Base-by-base conservation (phyloP, 1,140 invertebrate genomes). In the Nebria ingens region DNA sequence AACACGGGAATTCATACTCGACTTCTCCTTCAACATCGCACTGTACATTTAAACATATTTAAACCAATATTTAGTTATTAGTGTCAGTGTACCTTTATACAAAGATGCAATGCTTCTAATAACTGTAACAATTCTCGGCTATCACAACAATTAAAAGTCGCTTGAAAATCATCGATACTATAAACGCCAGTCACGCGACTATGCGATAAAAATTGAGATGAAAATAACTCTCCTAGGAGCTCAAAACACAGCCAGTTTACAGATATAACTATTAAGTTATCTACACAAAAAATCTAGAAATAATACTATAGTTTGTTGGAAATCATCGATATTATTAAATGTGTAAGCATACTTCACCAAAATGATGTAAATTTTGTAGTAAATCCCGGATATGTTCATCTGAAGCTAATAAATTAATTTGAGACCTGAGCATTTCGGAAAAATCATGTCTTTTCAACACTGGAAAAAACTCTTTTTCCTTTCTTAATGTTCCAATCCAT, bases 1-100 rank as follows among this genome's bases (percentile, higher is more conserved):
- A 83, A 63, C 84, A 83, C 1, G 89, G 88, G 66, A 92, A 88
- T 73, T 91, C 89, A 65, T 85, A 91, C 68, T 89, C 86, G 19
- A 86, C 74, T 64, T 83, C 80, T 21, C 76, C 77, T 50, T 88
- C 86, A 21, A 83, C 78, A 56, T 89, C 86, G 68, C 83, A 87
- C 74, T 85, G 58, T 53, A 19, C 40, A 11, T 11, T 45, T 12
- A n/a, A 34, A 53, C 19, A 53, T 40, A 53, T 53, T 52, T 15
- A 13, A 21, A n/a, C 3, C 9, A 45, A 12, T 11, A 17, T 45
- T 12, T 45, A 45, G 17, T 45, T 11, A 45, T 11, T 12, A 45
- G 40, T 17, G 40, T 12, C 19, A n/a, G 56, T 53, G 49, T 71
- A 83, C 81, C 65, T 78, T 73, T 55, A 85, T 79, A 65, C 88